These are phyloP conservation scores for Aldabrachelys gigantea DNA, from an alignment of 2,113 vertebrate species.

Conservation along the genomic window DNA sequence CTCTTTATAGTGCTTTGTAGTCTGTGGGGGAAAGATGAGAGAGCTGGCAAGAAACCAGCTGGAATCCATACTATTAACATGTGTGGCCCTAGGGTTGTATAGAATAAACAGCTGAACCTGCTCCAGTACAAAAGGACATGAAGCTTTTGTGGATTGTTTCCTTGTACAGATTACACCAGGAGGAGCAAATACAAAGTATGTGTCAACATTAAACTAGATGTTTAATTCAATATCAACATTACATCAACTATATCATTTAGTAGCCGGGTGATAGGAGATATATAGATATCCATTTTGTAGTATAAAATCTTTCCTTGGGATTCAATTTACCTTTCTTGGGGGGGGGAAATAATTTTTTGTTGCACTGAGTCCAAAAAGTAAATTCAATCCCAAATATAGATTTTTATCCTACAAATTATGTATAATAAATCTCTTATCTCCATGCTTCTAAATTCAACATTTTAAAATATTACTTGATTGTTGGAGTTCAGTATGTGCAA, in stretches of 20 bases:
- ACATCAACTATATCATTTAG: neutral
- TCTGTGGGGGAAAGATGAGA: neutral
- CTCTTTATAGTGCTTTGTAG: neutral
- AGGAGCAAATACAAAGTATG: neutral
- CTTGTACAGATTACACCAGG: neutral
- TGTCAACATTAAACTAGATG: neutral
- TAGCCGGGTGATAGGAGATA: no score
- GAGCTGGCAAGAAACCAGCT: neutral
- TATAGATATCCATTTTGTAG: no score
- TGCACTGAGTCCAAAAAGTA: no score
- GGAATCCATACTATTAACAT: neutral
- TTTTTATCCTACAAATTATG: no score
- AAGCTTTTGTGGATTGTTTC: neutral
- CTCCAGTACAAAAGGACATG: neutral
- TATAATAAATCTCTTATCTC: no score
- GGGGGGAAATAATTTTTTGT: no score
- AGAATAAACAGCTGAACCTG: neutral
- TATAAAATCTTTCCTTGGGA: no score
- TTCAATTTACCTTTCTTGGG: no score
- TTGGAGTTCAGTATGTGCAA: no score
- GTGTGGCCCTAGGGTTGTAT: neutral
- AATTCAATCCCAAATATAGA: no score
- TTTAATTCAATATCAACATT: neutral
- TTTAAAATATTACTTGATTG: no score
- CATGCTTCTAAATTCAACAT: no score